These are phyloP conservation scores for Hermatobates lingyangjiaoensis DNA, from an alignment of 1,140 invertebrate species.

Conservation along the genomic window DNA sequence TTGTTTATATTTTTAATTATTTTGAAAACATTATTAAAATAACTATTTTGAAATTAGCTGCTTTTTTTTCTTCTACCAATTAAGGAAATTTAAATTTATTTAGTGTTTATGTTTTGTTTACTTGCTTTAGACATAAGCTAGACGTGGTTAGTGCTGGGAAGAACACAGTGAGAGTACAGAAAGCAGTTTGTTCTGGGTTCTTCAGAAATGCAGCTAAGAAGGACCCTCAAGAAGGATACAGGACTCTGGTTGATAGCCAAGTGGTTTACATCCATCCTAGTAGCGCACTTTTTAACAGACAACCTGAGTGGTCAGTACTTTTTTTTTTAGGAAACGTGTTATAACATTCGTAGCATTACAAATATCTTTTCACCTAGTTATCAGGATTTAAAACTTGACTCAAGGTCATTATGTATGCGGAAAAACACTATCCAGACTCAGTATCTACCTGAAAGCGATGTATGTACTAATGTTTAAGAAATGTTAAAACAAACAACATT, in stretches of 20 bases:
- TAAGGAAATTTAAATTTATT: no score
- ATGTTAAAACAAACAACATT: no score
- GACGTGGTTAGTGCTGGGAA: conserved; percentile 93
- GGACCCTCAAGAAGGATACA: conserved; percentile 96
- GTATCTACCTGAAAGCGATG: no score
- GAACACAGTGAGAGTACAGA: conserved; percentile 88
- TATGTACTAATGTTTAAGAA: no score
- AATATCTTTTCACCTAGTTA: neutral
- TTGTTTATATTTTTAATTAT: neutral
- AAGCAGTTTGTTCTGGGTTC: conserved; percentile 97
- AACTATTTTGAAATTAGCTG: no score
- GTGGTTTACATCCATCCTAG: conserved; percentile 99
- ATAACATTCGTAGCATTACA: neutral
- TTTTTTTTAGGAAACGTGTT: neutral
- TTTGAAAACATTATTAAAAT: neutral
- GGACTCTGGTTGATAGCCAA: conserved; percentile 93
- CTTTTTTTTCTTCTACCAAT: no score
- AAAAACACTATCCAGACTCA: no score
- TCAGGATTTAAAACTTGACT: no score
- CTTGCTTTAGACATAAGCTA: conserved; percentile 63
- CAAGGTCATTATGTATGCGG: no score
- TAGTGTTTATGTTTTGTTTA: conserved; percentile 9
- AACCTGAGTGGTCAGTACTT: conserved; percentile 79
- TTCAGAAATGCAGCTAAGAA: conserved; percentile 98
- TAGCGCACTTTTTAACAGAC: conserved; percentile 89